phyloP scores from a whole-genome alignment of 2,888 invertebrate genomes.

The Drosophila helvetica region DNA sequence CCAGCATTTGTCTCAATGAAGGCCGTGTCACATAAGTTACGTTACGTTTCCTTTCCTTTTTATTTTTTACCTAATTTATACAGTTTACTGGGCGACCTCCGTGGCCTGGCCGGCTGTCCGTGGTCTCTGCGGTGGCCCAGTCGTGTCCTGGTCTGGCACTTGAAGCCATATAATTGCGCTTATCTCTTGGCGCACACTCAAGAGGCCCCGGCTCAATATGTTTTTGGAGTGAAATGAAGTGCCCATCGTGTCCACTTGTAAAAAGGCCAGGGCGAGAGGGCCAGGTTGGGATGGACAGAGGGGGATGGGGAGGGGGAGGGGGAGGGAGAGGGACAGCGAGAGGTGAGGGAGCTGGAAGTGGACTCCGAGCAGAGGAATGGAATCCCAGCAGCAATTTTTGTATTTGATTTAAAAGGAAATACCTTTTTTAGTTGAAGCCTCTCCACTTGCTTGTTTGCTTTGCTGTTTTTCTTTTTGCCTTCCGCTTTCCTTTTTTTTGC shows the following conservation, averaged over 20 bases:
- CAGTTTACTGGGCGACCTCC: constrained; percentile 31
- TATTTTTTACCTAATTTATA: constrained; percentile 72
- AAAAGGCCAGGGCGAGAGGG: constrained; percentile 24
- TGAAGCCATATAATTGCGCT: constrained; percentile 79
- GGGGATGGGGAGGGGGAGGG: constrained; percentile 1
- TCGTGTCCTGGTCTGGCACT: constrained; percentile 46
- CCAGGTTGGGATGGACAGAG: constrained; percentile 9
- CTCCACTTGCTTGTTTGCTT: constrained; percentile 42
- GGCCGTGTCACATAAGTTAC: constrained; percentile 69
- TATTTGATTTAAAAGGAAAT: constrained; percentile 77
- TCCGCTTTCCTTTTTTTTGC: constrained; percentile 35
- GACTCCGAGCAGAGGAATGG: constrained; percentile 24
- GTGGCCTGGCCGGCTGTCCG: not conserved
- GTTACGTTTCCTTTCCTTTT: constrained; percentile 36
- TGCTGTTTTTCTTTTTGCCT: constrained; percentile 27
- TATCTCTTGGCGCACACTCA: constrained; percentile 80
- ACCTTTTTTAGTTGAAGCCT: constrained; percentile 57
- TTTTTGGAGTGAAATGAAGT: constrained; percentile 75
- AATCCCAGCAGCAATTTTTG: constrained; percentile 57
- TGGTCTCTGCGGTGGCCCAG: constrained; percentile 30
- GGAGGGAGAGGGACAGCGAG: constrained; percentile 1
- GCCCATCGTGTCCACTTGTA: constrained; percentile 60
- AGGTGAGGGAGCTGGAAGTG: constrained; percentile 6
- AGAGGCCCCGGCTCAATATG: constrained; percentile 74
- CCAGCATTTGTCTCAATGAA: constrained; percentile 73